Conservation (phyloP, 2,797 vertebrate species). For the Todus mexicanus region DNA sequence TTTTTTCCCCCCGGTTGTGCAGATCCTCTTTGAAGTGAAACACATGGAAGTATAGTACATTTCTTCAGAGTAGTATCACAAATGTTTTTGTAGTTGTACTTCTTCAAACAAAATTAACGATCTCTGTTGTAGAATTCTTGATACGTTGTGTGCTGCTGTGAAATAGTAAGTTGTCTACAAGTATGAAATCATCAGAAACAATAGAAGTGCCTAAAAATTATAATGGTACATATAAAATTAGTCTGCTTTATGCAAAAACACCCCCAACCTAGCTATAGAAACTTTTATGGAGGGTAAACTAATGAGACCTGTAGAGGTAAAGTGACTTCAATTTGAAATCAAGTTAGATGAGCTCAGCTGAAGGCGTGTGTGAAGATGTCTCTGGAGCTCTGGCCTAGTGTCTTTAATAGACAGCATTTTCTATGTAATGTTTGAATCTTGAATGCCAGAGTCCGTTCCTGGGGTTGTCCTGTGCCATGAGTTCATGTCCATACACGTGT, state of each 20-base stretch:
- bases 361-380: background rate
- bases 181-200: background rate
- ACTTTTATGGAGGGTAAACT: background rate
- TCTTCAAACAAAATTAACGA: background rate
- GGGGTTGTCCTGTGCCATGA: background rate
- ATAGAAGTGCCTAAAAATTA: background rate
- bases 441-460: background rate
- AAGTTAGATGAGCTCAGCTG: background rate
- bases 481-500: accelerated
- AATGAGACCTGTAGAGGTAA: background rate
- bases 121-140: background rate
- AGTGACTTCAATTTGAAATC: background rate
- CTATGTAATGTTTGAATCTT: background rate
- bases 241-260: background rate
- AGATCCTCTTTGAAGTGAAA: background rate
- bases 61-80: background rate
- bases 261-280: background rate
- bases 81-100: background rate
- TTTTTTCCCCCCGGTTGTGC: background rate
- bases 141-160: background rate
- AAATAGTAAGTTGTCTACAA: background rate
- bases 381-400: background rate
- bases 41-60: background rate
- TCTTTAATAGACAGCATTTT: background rate
- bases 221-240: background rate